phyloP scores from a whole-genome alignment of 2,113 vertebrate species.

The Ivindomyrus marchei region DNA sequence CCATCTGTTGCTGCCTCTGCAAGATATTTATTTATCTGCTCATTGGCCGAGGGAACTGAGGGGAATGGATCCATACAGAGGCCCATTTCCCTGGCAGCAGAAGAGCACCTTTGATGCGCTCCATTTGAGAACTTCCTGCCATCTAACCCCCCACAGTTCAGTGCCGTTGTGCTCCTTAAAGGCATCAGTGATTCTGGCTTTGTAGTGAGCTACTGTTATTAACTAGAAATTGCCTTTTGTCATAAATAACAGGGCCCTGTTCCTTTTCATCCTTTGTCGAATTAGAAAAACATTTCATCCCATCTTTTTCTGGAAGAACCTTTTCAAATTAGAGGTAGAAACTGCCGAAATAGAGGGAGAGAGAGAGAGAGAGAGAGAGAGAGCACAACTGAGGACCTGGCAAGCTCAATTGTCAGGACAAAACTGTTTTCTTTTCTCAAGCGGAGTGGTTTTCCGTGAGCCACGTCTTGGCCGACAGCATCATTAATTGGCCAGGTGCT shows the following conservation, averaged over 20 bases:
- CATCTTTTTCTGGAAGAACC: slow-evolving; percentile 18
- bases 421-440: slow-evolving; percentile 17
- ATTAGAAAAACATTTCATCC: slow-evolving; percentile 22
- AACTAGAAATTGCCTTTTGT: slow-evolving; percentile 22
- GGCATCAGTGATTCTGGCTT: slow-evolving; percentile 21
- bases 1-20: slow-evolving; percentile 21
- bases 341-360: background rate
- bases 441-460: background rate
- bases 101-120: slow-evolving; percentile 19
- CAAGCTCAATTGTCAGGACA: slow-evolving; percentile 32
- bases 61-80: slow-evolving; percentile 20
- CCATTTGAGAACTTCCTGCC: slow-evolving; percentile 22
- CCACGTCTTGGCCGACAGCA: slow-evolving; percentile 18
- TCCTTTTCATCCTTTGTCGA: slow-evolving; percentile 36
- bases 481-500: slow-evolving; percentile 41
- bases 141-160: slow-evolving; percentile 18
- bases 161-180: slow-evolving; percentile 20
- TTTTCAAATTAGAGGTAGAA: slow-evolving; percentile 9
- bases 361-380: background rate
- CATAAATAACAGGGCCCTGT: slow-evolving; percentile 30
- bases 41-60: slow-evolving; percentile 19
- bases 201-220: slow-evolving; percentile 30
- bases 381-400: background rate
- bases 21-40: slow-evolving; percentile 34
- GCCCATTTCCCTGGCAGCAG: background rate